Evolutionary conservation across 2,888 invertebrate genomes (phyloP), one percentile per base, ranked within the genome.

Genomic region (Dioctria rufipes): DNA sequence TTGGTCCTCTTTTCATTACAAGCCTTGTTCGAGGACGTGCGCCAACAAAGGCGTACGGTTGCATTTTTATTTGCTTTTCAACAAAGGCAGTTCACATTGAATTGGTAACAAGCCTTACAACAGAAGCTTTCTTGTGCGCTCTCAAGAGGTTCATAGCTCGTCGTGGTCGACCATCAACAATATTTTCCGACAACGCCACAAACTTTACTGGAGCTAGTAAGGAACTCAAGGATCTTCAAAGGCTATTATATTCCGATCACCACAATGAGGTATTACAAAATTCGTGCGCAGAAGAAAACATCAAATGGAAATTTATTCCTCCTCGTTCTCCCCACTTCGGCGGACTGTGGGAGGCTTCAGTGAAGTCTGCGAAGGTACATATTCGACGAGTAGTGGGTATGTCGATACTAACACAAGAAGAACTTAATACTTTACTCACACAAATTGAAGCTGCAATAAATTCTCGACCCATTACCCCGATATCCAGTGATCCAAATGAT

Each of bases 271-370:
- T 54, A 39, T 39, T 80, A 60, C 25, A 66, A 9, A 40, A 60
- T 13, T 58, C 13, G n/a, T 69, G 69, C 25, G 39, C 13, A 13
- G 46, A 69, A 11, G 54, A 80, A 37, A 58, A 58, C 2, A 69
- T 80, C 8, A 40, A 60, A 37, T 61, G 63, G 42, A 39, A 71
- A 13, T 67, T 42, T 54, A 80, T 80, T n/a, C 80, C 73, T 25
- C 80, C 73, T 37, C 71, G 25, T 8, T 78, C 77, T 3, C 43
- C 77, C 2, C 61, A 78, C 40, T 78, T 78, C 43, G 77, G 40
- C 40, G 73, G 66, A 13, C 40, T 66, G 9, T 78, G 66, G 39
- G 65, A 78, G 66, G 13, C 78, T 43, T 40, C 80, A 42, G 60
- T 80, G 43, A 80, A 80, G 58, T 40, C 37, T 25, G 67, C 80